A percentile compares a stretch with the other conserved stretches of the same genome.
phyloP scores from a whole-genome alignment of 2,888 invertebrate genomes.

The Trichopoda pennipes region DNA sequence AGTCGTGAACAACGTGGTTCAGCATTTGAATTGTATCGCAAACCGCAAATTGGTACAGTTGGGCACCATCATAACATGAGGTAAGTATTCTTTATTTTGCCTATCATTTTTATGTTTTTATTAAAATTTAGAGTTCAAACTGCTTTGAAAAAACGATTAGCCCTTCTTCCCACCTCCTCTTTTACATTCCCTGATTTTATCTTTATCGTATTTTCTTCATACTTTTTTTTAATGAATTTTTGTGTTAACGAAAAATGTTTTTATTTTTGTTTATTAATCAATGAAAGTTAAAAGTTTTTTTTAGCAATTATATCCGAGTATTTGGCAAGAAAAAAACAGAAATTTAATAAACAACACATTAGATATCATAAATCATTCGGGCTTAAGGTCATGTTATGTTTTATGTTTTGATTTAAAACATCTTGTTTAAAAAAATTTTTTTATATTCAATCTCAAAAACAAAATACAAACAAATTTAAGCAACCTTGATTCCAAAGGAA shows the following conservation, averaged over 20 bases:
- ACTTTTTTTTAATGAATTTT: slow-evolving; percentile 64
- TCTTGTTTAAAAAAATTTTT: slow-evolving; percentile 38
- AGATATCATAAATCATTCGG: slow-evolving; percentile 71
- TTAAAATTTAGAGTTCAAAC: slow-evolving; percentile 1
- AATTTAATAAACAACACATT: slow-evolving; percentile 22
- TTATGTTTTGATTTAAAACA: slow-evolving; percentile 38
- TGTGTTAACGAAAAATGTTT: slow-evolving; percentile 81
- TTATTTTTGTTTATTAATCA: slow-evolving; percentile 76
- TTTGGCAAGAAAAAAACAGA: slow-evolving; percentile 14
- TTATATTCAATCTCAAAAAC: slow-evolving; percentile 52
- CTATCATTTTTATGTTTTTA: not conserved
- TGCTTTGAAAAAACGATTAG: slow-evolving; percentile 25
- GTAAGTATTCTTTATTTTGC: slow-evolving; percentile 81
- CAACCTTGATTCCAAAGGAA: slow-evolving; percentile 14
- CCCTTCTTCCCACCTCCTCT: slow-evolving; percentile 6
- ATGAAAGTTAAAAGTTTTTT: slow-evolving; percentile 32
- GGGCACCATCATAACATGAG: slow-evolving; percentile 89
- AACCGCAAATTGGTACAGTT: slow-evolving; percentile 85
- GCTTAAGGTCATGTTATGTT: slow-evolving; percentile 73
- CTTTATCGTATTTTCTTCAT: slow-evolving; percentile 22
- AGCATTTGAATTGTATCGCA: slow-evolving; percentile 96
- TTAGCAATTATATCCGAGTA: slow-evolving; percentile 9
- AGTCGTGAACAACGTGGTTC: slow-evolving; percentile 95
- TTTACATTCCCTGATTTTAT: slow-evolving; percentile 23
- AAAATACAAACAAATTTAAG: slow-evolving; percentile 6